Evolutionary conservation across 1,140 invertebrate genomes (phyloP), one percentile per base, ranked within the genome.

Genomic region (Tigriopus japonicus): DNA sequence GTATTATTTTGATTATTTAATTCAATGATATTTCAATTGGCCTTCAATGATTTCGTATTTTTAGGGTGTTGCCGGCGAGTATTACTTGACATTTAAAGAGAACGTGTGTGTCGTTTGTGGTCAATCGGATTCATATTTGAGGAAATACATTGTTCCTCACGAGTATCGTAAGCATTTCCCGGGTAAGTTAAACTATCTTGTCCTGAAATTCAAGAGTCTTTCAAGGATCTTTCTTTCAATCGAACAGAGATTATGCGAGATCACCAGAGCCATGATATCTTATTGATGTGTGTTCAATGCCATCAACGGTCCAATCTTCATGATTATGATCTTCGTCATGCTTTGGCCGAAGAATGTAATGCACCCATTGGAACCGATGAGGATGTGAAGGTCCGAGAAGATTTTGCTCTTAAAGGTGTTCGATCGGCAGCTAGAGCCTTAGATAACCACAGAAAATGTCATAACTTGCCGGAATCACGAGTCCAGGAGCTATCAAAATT

Each of bases 21-120:
- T 35, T 3, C 9, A 35, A 35, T 35, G 9, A 35, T 3, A 35
- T 3, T 35, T 35, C 28, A 35, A 65, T 65, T 40, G 40, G 65
- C 19, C 59, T 63, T 51, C 23, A 21, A 21, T 7, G 49, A 2
- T 9, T 5, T 21, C 49, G 2, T 51, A 21, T 9, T 35, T 35
- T 23, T 6, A 24, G 17, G 56, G 56, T 5, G 17, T 6, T 52
- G 13, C n/a, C 6, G 42, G 56, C 17, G 56, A 58, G 13, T 60
- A 62, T 42, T 60, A 60, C n/a, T 15, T 28, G 14, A 59, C 15
- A 17, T 51, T 19, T 51, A 87, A 87, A 68, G 74, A 81, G 49
- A 89, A 90, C 71, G 76, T 78, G n/a, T 91, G 87, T 68, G 86
- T 88, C 6, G 86, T 88, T 0, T 91, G 86, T 71, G 86, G 86